Base-by-base conservation (phyloP, 2,113 vertebrate species). In the Miniopterus natalensis region DNA sequence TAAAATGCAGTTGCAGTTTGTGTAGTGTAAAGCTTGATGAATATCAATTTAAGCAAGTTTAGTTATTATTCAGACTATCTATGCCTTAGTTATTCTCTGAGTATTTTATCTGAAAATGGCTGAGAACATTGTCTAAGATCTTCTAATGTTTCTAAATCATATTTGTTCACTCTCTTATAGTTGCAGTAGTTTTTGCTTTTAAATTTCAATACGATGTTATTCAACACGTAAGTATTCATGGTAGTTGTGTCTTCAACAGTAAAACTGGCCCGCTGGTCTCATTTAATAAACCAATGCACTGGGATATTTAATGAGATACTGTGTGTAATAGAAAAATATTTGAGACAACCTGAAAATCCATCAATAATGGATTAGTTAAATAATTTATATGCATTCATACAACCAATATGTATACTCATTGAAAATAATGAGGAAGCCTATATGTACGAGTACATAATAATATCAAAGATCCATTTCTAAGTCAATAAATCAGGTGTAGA, bases 91-190 rank as follows among this genome's bases (percentile, higher is more conserved):
- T 85, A 89, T 85, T 78, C 13, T 14, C 31, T 61, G 42, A 89
- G 49, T 6, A 8, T 85, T 95, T 92, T 70, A 55, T 75, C n/a
- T 90, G 51, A 80, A 96, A 80, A 49, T 61, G 74, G 81, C 59
- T 42, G 31, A 86, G n/a, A 74, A 31, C 17, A 61, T 74, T 65
- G 11, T 75, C 6, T 47, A 61, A 90, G 49, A 68, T 68, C 14
- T 57, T 91, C 66, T 75, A 90, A 81, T 55, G 23, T 21, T 12
- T 49, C 71, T 29, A 49, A 74, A 71, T 57, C 14, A 83, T 40
- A 61, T 80, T 89, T 70, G 77, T 84, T 90, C 11, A 75, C 63
- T 87, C 68, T 85, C 23, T 61, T 86, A 78, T 13, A 73, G 12
- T 65, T 53, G 4, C 21, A 31, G 17, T 53, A 66, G 25, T 12